A percentile compares a stretch with the other conserved stretches of the same genome.
Evolutionary conservation across 1,140 invertebrate genomes (phyloP).

Genomic region (Calephelis nemesis): DNA sequence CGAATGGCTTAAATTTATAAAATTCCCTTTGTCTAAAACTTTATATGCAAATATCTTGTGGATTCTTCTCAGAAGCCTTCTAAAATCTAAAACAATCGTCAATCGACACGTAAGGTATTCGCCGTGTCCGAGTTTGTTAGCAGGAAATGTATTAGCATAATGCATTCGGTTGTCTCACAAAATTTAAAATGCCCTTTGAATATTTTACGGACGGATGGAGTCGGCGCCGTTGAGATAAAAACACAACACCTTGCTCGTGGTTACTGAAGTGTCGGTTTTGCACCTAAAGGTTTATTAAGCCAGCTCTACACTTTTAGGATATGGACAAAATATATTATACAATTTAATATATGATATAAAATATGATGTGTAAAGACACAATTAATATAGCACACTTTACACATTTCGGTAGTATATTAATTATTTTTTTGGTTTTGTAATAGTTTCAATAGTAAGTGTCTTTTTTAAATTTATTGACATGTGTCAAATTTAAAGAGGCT

Average conservation of each 20-base stretch:
- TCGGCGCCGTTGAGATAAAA: slow-evolving; percentile 44
- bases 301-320: not conserved
- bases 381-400: too few relatives aligned
- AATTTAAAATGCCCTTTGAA: slow-evolving; percentile 51
- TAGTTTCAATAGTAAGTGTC: too few relatives aligned
- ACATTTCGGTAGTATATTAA: too few relatives aligned
- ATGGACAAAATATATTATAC: too few relatives aligned
- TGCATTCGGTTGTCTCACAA: slow-evolving; percentile 56
- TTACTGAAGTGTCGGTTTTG: slow-evolving; percentile 3
- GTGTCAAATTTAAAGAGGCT: too few relatives aligned
- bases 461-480: too few relatives aligned
- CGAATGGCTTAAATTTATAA: slow-evolving; percentile 3
- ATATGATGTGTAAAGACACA: too few relatives aligned
- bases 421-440: too few relatives aligned
- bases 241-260: slow-evolving; percentile 29
- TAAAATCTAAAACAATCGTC: slow-evolving; percentile 50
- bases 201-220: slow-evolving; percentile 41
- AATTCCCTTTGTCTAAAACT: slow-evolving; percentile 21
- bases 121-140: slow-evolving; percentile 42
- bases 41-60: slow-evolving; percentile 37
- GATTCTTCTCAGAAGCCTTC: slow-evolving; percentile 34
- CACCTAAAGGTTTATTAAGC: slow-evolving; percentile 1
- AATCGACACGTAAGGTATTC: slow-evolving; percentile 57
- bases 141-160: slow-evolving; percentile 70
- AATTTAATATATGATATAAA: too few relatives aligned